A percentile compares a stretch with the other conserved stretches of the same genome.
These are phyloP conservation scores for Epinotia demarniana DNA, from an alignment of 2,888 invertebrate species.

Conservation along the genomic window DNA sequence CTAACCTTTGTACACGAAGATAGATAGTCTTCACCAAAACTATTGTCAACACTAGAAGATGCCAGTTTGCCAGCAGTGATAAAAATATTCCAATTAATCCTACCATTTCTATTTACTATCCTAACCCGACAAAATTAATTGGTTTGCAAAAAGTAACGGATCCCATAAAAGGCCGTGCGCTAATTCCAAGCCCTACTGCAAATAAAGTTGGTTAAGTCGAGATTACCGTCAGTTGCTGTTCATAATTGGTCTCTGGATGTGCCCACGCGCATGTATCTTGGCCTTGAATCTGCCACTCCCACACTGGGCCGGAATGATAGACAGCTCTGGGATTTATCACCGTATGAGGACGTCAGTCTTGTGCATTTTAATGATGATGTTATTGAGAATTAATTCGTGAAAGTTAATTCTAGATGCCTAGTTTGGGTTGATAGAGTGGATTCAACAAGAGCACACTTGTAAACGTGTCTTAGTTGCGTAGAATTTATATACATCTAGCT, in stretches of 20 bases:
- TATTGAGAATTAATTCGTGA: constrained; percentile 20
- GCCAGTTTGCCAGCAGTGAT: no score
- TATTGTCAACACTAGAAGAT: no score
- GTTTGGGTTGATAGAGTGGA: background rate
- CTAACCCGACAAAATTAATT: background rate
- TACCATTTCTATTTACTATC: background rate
- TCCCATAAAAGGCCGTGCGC: background rate
- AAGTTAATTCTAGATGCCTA: constrained; percentile 8
- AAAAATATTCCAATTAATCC: no score
- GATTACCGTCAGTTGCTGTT: constrained; percentile 30
- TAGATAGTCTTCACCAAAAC: no score
- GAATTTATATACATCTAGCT: no score
- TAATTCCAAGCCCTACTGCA: background rate
- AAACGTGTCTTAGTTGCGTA: no score
- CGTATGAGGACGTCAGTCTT: constrained; percentile 10
- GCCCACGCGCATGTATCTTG: constrained; percentile 41
- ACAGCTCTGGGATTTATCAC: constrained; percentile 34
- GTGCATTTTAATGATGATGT: constrained; percentile 25
- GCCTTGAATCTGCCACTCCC: constrained; percentile 42
- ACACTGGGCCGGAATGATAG: constrained; percentile 22
- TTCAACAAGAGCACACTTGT: no score
- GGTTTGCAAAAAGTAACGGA: background rate
- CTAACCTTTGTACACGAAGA: no score
- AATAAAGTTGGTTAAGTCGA: constrained; percentile 11
- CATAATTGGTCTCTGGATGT: constrained; percentile 42